Conservation (phyloP, 2,888 invertebrate species). For the Boloria selene region DNA sequence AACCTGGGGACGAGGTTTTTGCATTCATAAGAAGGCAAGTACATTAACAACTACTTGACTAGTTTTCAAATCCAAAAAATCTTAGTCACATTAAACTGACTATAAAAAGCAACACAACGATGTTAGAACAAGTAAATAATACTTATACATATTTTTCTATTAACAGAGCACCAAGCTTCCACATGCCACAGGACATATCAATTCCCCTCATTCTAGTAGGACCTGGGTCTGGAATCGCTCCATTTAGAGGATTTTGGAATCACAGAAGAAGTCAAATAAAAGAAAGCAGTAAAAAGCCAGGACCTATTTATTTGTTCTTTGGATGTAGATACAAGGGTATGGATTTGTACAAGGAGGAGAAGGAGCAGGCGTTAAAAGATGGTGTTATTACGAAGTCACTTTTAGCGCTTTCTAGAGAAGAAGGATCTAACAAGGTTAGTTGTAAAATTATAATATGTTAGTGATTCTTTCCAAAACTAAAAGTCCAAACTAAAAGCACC, state of each 20-base stretch:
- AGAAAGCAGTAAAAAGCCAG: slow-evolving; percentile 52
- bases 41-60: not conserved
- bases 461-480: no score
- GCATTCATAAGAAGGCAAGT: slow-evolving; percentile 90
- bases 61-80: not conserved
- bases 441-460: no score
- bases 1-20: slow-evolving; percentile 85
- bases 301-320: slow-evolving; percentile 90
- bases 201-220: slow-evolving; percentile 93
- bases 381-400: slow-evolving; percentile 88
- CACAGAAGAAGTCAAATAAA: slow-evolving; percentile 81
- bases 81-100: not conserved
- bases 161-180: slow-evolving; percentile 91
- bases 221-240: slow-evolving; percentile 96
- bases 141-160: slow-evolving; percentile 27
- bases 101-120: no score
- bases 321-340: slow-evolving; percentile 91
- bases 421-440: slow-evolving; percentile 87
- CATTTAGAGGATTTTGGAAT: slow-evolving; percentile 97
- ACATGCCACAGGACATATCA: slow-evolving; percentile 88
- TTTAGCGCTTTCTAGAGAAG: slow-evolving; percentile 91
- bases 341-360: slow-evolving; percentile 92
- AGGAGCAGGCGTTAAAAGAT: slow-evolving; percentile 85
- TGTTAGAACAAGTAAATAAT: no score
- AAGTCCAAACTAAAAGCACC: no score